A percentile compares a stretch with the other conserved stretches of the same genome.
Evolutionary conservation across 2,113 vertebrate species (phyloP).

Genomic region (Istiophorus platypterus): DNA sequence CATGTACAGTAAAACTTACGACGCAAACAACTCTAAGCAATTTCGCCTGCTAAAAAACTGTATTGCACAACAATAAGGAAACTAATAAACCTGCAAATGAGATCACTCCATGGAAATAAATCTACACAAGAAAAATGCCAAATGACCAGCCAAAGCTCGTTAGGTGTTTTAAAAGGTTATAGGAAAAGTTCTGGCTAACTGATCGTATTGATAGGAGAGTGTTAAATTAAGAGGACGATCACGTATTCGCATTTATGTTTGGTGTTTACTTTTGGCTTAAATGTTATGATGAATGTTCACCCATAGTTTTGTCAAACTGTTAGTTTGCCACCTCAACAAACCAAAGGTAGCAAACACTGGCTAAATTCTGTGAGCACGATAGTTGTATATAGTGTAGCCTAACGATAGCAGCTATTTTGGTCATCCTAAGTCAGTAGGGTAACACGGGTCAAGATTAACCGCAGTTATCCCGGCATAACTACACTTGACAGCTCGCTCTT

Average conservation of each 20-base stretch:
- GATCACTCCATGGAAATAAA: neutral
- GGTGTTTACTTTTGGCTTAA: neutral
- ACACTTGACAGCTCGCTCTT: constrained; percentile 14
- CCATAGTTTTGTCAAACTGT: constrained; percentile 27
- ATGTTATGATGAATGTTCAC: neutral
- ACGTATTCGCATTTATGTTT: neutral
- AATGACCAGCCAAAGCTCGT: neutral
- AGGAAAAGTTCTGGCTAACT: neutral
- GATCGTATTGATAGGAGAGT: neutral
- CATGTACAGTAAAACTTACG: constrained; percentile 70
- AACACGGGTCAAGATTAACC: constrained; percentile 29
- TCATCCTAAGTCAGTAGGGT: constrained; percentile 10
- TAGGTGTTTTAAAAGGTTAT: neutral
- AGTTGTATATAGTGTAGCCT: neutral
- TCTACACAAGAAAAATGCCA: neutral
- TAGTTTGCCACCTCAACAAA: constrained; percentile 39
- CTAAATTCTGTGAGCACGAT: neutral
- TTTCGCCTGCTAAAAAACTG: neutral
- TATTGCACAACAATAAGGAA: neutral
- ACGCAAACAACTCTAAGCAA: neutral
- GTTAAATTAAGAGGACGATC: neutral
- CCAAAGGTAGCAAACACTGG: neutral
- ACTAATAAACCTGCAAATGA: neutral
- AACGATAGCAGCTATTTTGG: neutral
- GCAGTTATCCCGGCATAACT: constrained; percentile 1